These are phyloP conservation scores for Hipparchia semele DNA, from an alignment of 2,888 invertebrate genomes.

Conservation along the genomic window DNA sequence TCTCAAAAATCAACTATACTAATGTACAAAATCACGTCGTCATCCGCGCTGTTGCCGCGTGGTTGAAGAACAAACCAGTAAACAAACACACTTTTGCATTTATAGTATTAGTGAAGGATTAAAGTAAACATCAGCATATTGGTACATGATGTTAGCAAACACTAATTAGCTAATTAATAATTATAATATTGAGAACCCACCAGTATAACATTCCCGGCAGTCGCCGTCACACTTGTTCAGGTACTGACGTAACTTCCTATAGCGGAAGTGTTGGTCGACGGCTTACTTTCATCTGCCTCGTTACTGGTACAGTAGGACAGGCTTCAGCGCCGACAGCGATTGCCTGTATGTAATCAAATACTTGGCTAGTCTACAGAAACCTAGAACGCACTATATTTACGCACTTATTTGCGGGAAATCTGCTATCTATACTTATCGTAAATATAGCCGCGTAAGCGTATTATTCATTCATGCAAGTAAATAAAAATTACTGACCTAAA, in stretches of 20 bases:
- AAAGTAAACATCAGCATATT: not conserved
- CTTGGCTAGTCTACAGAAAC: slow-evolving; percentile 8
- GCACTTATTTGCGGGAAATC: slow-evolving; percentile 4
- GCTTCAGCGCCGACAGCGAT: slow-evolving; percentile 16
- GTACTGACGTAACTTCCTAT: slow-evolving; percentile 39
- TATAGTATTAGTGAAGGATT: no score
- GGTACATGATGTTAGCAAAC: not conserved
- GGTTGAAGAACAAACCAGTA: no score
- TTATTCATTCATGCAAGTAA: no score
- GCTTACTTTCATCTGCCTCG: slow-evolving; percentile 24
- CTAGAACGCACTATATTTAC: not conserved
- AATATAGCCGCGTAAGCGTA: no score
- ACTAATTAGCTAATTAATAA: not conserved
- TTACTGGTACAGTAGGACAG: slow-evolving; percentile 34
- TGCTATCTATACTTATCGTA: not conserved
- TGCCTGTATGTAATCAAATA: slow-evolving; percentile 29
- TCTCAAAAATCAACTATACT: no score
- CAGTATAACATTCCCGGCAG: slow-evolving; percentile 22
- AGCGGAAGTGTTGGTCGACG: slow-evolving; percentile 36
- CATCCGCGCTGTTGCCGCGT: no score
- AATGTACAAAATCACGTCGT: no score
- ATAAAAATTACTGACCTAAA: no score
- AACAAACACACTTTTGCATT: no score
- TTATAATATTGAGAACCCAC: not conserved
- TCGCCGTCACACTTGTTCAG: slow-evolving; percentile 36